Percentiles rank a stretch among this genome's conserved stretches.
phyloP scores from a whole-genome alignment of 2,113 vertebrate genomes.

The Vulpes lagopus region DNA sequence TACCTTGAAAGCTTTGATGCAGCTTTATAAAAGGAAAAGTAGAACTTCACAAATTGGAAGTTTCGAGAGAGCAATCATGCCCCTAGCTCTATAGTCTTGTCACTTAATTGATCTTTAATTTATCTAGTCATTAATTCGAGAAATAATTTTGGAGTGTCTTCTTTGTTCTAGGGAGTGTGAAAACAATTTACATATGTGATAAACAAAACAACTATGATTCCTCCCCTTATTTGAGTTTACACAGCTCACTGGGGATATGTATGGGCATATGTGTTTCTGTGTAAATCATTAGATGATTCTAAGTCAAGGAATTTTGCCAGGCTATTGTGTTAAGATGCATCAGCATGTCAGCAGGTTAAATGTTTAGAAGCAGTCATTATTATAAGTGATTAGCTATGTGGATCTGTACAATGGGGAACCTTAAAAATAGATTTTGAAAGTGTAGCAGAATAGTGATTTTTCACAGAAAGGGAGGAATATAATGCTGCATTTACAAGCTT shows the following conservation, averaged over 20 bases:
- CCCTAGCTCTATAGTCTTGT: neutral
- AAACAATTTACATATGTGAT: neutral
- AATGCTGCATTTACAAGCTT: slow-evolving; percentile 13
- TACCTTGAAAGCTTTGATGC: neutral
- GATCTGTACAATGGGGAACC: neutral
- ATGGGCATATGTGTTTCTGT: neutral
- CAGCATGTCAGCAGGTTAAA: neutral
- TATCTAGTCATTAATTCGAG: neutral
- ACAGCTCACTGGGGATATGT: neutral
- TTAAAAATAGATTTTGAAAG: slow-evolving; percentile 52
- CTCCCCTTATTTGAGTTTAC: neutral
- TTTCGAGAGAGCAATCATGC: neutral
- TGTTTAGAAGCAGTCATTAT: neutral
- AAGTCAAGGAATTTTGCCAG: neutral
- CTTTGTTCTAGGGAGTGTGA: neutral
- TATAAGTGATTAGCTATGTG: neutral
- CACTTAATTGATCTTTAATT: neutral
- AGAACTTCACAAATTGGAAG: neutral
- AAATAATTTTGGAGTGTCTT: neutral
- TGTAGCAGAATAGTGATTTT: slow-evolving; percentile 9
- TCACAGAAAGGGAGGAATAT: neutral
- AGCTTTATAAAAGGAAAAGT: neutral
- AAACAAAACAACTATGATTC: neutral
- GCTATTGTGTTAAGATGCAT: neutral
- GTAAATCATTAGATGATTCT: slow-evolving; percentile 1